These are phyloP conservation scores for Bubo blakistoni DNA, from an alignment of 2,113 vertebrate species.

Conservation along the genomic window DNA sequence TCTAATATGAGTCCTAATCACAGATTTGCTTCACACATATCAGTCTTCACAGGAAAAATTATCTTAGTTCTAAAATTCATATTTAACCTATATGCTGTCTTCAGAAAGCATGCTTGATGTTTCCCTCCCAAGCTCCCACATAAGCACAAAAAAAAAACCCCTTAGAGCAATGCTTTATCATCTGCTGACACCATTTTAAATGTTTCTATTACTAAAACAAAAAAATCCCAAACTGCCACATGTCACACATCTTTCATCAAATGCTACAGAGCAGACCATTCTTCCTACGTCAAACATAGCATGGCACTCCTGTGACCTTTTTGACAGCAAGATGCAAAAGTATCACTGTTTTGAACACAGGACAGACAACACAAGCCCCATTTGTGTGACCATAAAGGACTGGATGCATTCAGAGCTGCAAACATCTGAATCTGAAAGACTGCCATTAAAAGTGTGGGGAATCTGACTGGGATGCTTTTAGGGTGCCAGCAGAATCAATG, in stretches of 20 bases:
- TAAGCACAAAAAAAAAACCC: not conserved
- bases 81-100: not conserved
- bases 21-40: not conserved
- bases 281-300: not conserved
- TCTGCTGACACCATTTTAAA: not conserved
- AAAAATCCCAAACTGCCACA: not conserved
- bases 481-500: not conserved
- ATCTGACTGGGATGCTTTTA: not conserved
- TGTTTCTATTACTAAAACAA: not conserved
- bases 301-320: not conserved
- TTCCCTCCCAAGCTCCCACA: not conserved
- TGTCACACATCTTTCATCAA: not conserved
- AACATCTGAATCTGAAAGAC: not conserved
- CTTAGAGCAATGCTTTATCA: not conserved
- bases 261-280: not conserved
- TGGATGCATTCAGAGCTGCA: not conserved
- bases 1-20: not conserved
- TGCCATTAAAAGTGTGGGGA: not conserved
- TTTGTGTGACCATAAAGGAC: not conserved
- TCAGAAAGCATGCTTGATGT: not conserved
- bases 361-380: not conserved
- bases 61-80: not conserved
- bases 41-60: not conserved
- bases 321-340: not conserved
- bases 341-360: not conserved